Conservation (phyloP, 2,888 invertebrate genomes). For the Calameuta filiformis region DNA sequence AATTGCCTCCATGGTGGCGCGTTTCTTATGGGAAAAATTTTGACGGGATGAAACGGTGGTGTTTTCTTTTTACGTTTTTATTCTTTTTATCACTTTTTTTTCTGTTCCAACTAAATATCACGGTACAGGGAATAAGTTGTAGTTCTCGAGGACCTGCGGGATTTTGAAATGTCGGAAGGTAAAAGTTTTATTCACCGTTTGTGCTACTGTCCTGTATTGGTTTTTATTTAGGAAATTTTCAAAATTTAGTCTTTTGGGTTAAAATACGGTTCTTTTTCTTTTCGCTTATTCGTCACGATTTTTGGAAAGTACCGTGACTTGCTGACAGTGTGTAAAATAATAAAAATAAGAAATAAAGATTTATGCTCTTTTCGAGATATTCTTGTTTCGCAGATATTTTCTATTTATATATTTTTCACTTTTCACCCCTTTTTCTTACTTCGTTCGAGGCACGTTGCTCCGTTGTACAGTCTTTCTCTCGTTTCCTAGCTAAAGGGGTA, state of each 20-base stretch:
- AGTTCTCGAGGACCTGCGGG: no score
- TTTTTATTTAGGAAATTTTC: constrained; percentile 9
- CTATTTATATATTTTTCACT: constrained; percentile 16
- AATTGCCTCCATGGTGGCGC: background rate
- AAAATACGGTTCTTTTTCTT: constrained; percentile 54
- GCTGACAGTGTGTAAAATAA: constrained; percentile 20
- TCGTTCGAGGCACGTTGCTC: background rate
- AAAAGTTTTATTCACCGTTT: no score
- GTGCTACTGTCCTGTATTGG: background rate
- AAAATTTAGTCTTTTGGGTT: constrained; percentile 51
- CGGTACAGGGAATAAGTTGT: no score
- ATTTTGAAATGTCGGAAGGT: no score
- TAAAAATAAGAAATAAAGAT: constrained; percentile 43
- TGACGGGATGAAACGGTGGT: background rate
- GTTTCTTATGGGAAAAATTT: background rate
- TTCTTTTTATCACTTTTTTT: no score
- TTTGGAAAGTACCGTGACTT: no score
- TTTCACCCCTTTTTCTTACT: no score
- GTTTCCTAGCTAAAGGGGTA: constrained; percentile 38
- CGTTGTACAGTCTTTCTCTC: constrained; percentile 20
- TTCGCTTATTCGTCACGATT: constrained; percentile 18
- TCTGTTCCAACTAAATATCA: no score
- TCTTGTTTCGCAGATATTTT: constrained; percentile 1
- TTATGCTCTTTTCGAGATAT: constrained; percentile 34
- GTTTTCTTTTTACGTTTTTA: no score